Conservation (phyloP, 2,888 invertebrate species). For the Scaptomyza polygonia region DNA sequence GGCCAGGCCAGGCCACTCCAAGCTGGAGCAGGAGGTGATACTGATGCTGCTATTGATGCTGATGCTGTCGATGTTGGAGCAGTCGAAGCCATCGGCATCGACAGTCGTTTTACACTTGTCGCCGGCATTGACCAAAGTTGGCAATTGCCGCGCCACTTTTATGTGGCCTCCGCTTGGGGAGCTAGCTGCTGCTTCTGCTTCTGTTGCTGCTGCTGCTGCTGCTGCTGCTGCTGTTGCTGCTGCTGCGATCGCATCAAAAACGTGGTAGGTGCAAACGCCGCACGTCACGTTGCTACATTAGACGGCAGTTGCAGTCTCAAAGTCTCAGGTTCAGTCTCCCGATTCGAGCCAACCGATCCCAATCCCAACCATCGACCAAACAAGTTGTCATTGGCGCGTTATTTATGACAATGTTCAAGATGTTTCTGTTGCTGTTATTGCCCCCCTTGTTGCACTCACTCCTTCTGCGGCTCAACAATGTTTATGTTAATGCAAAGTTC, state of each 20-base stretch:
- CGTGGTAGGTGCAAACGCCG: conserved; percentile 75
- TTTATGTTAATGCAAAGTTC: conserved; percentile 73
- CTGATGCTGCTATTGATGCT: conserved; percentile 21
- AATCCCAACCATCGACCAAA: conserved; percentile 53
- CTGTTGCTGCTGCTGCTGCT: conserved; percentile 19
- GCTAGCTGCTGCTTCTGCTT: conserved; percentile 4
- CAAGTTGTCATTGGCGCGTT: conserved; percentile 77
- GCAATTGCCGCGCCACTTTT: conserved; percentile 80
- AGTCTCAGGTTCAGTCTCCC: conserved; percentile 31
- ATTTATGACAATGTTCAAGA: conserved; percentile 80
- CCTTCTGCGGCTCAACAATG: conserved; percentile 45
- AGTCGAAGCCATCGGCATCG: conserved; percentile 46
- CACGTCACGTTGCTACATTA: conserved; percentile 75
- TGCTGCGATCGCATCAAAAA: conserved; percentile 68
- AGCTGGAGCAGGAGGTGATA: conserved; percentile 34
- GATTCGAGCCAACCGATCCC: conserved; percentile 33
- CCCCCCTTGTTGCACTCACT: conserved; percentile 21
- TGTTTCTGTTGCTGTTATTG: conserved; percentile 65
- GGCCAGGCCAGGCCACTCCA: conserved; percentile 6
- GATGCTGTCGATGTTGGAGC: conserved; percentile 33
- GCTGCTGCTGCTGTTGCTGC: neutral
- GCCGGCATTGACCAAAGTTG: conserved; percentile 82
- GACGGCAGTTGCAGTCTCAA: conserved; percentile 40
- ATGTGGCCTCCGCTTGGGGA: conserved; percentile 77
- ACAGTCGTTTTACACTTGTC: conserved; percentile 83